These are phyloP conservation scores for Aphidius colemani DNA, from an alignment of 2,888 invertebrate species.

Conservation along the genomic window DNA sequence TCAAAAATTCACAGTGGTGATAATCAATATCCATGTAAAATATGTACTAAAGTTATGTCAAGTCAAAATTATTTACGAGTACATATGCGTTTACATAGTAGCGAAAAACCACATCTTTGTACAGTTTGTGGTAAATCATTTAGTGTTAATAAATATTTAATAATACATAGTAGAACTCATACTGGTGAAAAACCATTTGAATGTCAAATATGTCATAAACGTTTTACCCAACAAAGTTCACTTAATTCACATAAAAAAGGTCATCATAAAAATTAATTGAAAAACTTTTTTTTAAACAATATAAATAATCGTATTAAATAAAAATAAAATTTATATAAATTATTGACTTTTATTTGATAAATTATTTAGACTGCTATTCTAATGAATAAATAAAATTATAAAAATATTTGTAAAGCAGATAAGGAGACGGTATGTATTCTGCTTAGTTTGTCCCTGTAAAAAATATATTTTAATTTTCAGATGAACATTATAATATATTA, in stretches of 20 bases:
- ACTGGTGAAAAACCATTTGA: slow-evolving; percentile 52
- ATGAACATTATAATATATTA: too few species aligned
- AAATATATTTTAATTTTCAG: too few species aligned
- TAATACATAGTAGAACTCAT: slow-evolving; percentile 52
- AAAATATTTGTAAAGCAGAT: too few species aligned
- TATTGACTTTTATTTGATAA: too few species aligned
- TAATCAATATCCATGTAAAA: slow-evolving; percentile 56
- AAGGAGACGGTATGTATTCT: too few species aligned
- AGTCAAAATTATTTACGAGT: slow-evolving; percentile 49
- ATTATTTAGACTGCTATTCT: too few species aligned
- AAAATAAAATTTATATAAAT: too few species aligned
- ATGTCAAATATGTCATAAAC: slow-evolving; percentile 55
- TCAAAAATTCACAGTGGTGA: slow-evolving; percentile 59
- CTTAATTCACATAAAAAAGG: slow-evolving; percentile 52
- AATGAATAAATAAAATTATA: too few species aligned
- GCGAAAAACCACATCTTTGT: slow-evolving; percentile 50
- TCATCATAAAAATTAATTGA: slow-evolving; percentile 35
- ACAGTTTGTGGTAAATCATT: slow-evolving; percentile 51
- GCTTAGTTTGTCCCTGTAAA: too few species aligned
- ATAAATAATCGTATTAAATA: too few species aligned
- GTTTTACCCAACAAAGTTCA: slow-evolving; percentile 56
- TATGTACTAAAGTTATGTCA: slow-evolving; percentile 58
- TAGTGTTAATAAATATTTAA: slow-evolving; percentile 48
- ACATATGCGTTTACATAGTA: slow-evolving; percentile 51
- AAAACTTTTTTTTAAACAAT: too few species aligned